phyloP scores from a whole-genome alignment of 2,113 vertebrate genomes.

The Oncorhynchus nerka region DNA sequence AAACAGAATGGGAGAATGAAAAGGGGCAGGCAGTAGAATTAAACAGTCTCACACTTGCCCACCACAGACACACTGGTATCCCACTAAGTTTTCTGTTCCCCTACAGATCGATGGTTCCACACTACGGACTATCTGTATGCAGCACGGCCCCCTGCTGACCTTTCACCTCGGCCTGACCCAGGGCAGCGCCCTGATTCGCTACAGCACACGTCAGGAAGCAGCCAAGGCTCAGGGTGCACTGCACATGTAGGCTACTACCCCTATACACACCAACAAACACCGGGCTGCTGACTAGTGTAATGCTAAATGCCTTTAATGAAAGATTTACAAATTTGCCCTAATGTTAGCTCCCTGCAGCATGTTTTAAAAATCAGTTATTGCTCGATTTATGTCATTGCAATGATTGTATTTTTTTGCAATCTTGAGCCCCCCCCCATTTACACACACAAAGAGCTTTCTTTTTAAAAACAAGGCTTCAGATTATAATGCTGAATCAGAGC shows the following conservation, averaged over 20 bases:
- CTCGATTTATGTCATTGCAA: neutral
- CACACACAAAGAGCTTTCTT: neutral
- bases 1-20: neutral
- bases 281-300: neutral
- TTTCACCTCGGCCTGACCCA: slow-evolving; percentile 98
- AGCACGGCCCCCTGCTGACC: slow-evolving; percentile 98
- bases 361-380: neutral
- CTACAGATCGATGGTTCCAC: slow-evolving; percentile 94
- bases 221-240: slow-evolving; percentile 98
- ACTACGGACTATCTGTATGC: slow-evolving; percentile 97
- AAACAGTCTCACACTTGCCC: neutral
- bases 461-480: neutral
- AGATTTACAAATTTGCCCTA: neutral
- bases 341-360: neutral
- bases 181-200: slow-evolving; percentile 97
- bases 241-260: slow-evolving; percentile 77
- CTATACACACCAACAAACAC: neutral
- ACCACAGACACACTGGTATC: neutral
- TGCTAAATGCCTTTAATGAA: neutral
- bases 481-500: neutral
- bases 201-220: slow-evolving; percentile 95
- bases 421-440: neutral
- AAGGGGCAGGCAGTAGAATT: too few relatives aligned
- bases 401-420: neutral
- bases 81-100: slow-evolving; percentile 20